phyloP scores from a whole-genome alignment of 2,113 vertebrate species.

The Columba janthina region DNA sequence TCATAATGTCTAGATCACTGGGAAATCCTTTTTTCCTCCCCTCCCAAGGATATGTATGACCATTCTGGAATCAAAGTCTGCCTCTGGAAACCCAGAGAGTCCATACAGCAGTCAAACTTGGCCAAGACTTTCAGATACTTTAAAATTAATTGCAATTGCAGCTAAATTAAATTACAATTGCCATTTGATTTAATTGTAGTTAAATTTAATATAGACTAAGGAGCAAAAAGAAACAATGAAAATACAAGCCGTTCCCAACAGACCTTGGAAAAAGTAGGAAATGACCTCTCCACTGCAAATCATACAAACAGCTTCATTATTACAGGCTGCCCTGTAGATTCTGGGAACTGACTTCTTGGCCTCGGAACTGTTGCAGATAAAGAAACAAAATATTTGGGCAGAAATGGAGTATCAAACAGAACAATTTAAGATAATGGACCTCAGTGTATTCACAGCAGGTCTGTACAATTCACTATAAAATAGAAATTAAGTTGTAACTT shows the following conservation, averaged over 20 bases:
- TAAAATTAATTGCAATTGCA: not conserved
- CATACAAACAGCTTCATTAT: not conserved
- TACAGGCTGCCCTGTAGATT: not conserved
- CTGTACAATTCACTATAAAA: not conserved
- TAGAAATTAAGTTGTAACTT: not conserved
- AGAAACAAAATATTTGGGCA: not conserved
- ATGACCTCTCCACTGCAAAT: not conserved
- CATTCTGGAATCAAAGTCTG: not conserved
- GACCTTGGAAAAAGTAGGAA: not conserved
- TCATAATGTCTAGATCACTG: not conserved
- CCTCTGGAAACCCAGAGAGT: not conserved
- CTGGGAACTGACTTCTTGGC: not conserved
- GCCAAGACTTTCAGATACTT: not conserved
- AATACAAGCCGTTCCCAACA: not conserved
- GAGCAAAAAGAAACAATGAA: not conserved
- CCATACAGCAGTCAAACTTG: not conserved
- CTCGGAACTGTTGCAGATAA: not conserved
- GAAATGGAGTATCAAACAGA: not conserved
- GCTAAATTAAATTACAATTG: not conserved
- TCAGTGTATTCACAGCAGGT: not conserved
- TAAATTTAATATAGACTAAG: not conserved
- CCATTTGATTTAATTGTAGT: not conserved
- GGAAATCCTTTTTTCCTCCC: not conserved
- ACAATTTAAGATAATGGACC: not conserved
- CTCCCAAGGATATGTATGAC: not conserved